phyloP scores from a whole-genome alignment of 2,113 vertebrate species.

The Hystrix brachyura region DNA sequence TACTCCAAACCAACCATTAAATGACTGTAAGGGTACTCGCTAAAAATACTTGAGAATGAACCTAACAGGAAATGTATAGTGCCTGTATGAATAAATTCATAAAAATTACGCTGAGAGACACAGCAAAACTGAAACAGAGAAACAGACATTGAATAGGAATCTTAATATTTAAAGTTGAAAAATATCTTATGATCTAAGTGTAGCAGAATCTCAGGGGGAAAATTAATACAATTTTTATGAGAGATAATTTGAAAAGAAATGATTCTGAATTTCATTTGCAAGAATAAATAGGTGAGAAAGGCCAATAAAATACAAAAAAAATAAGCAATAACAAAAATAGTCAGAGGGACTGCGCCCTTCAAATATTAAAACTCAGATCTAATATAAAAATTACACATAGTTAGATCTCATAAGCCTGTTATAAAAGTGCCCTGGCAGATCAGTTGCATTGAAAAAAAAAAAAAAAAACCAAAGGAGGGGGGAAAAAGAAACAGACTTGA shows the following conservation, averaged over 20 bases:
- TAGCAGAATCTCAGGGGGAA: background rate
- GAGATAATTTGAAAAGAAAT: background rate
- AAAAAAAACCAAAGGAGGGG: background rate
- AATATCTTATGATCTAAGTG: background rate
- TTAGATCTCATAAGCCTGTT: background rate
- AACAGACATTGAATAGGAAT: slow-evolving; percentile 9
- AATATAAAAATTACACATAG: background rate
- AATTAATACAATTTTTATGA: background rate
- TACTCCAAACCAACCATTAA: slow-evolving; percentile 23
- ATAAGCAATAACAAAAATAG: background rate
- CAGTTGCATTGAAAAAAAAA: background rate
- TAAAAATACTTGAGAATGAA: background rate
- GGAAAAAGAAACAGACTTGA: background rate
- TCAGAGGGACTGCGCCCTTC: background rate
- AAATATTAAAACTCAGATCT: slow-evolving; percentile 5
- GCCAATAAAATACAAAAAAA: background rate
- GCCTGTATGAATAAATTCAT: background rate
- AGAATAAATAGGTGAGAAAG: background rate
- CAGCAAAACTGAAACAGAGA: background rate
- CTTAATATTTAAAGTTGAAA: slow-evolving; percentile 13
- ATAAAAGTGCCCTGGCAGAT: background rate
- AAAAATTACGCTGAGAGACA: background rate
- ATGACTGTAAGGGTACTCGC: background rate
- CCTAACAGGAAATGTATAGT: background rate
- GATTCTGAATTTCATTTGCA: background rate